These are phyloP conservation scores for Limenitis camilla DNA, from an alignment of 2,888 invertebrate genomes.

Conservation along the genomic window DNA sequence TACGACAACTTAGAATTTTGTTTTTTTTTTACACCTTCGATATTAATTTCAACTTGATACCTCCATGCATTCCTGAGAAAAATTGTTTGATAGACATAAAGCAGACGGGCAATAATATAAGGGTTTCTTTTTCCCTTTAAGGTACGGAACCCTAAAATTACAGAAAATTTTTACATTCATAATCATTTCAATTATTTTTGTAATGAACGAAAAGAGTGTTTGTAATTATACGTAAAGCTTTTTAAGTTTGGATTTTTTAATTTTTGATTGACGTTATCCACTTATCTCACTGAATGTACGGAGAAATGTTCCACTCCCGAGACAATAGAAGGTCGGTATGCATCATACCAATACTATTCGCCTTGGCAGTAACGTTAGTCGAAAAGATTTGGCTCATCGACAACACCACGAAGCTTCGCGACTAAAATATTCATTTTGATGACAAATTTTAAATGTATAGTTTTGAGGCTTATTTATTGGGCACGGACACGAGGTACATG, in stretches of 20 bases:
- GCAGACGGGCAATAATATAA: too few relatives aligned
- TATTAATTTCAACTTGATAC: too few relatives aligned
- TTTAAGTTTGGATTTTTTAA: not conserved
- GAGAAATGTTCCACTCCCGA: constrained; percentile 48
- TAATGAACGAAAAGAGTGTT: too few relatives aligned
- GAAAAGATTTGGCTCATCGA: constrained; percentile 55
- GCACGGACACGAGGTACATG: not conserved
- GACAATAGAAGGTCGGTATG: constrained; percentile 66
- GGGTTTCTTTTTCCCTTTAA: too few relatives aligned
- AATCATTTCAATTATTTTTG: too few relatives aligned
- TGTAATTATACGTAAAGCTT: too few relatives aligned
- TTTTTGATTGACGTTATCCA: constrained; percentile 3
- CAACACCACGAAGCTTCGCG: constrained; percentile 36
- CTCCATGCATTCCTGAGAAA: too few relatives aligned
- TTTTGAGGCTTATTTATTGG: constrained; percentile 8
- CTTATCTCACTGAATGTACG: constrained; percentile 24
- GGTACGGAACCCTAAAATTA: too few relatives aligned
- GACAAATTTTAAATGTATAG: constrained; percentile 30
- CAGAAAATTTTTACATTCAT: too few relatives aligned
- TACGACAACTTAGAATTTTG: too few relatives aligned
- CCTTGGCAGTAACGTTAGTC: constrained; percentile 54
- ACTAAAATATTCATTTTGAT: constrained; percentile 31
- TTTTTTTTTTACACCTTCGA: too few relatives aligned
- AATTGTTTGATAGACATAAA: too few relatives aligned
- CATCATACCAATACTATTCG: constrained; percentile 64